A percentile compares a stretch with the other conserved stretches of the same genome.
Conservation (phyloP, 1,140 invertebrate genomes). For the Lordiphosa mommai region DNA sequence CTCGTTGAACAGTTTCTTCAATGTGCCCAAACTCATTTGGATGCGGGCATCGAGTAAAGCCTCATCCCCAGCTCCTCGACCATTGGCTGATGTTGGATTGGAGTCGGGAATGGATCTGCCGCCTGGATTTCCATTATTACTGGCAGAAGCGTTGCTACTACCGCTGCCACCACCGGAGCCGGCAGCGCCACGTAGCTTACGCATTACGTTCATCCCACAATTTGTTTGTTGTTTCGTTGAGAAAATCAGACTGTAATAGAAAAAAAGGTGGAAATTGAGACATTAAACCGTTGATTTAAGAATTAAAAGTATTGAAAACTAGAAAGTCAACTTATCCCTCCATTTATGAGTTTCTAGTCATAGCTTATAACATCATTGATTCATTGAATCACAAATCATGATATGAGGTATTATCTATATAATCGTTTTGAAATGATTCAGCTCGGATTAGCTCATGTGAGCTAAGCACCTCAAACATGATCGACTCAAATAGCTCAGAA, state of each 20-base stretch:
- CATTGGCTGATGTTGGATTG: conserved; percentile 32
- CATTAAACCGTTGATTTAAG: too few relatives aligned
- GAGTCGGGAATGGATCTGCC: conserved; percentile 55
- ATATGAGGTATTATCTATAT: too few relatives aligned
- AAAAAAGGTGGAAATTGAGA: too few relatives aligned
- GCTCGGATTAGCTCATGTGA: too few relatives aligned
- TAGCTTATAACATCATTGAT: too few relatives aligned
- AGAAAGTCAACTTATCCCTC: too few relatives aligned
- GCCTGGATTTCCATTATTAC: conserved; percentile 23
- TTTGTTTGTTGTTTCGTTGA: background rate
- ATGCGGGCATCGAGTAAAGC: conserved; percentile 86
- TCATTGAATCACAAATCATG: too few relatives aligned
- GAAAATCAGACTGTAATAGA: conserved; percentile 33
- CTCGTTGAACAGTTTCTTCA: conserved; percentile 97
- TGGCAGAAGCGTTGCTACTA: conserved; percentile 42
- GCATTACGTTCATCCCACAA: conserved; percentile 89
- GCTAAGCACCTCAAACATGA: too few relatives aligned
- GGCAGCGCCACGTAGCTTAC: conserved; percentile 87
- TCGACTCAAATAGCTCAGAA: too few relatives aligned
- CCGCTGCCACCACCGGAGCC: conserved; percentile 35
- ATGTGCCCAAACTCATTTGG: conserved; percentile 94
- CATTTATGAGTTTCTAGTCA: too few relatives aligned
- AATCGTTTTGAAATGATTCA: too few relatives aligned
- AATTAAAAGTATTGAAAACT: too few relatives aligned
- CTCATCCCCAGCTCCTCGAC: conserved; percentile 65